These are phyloP conservation scores for Peromyscus polionotus DNA, from an alignment of 2,113 vertebrate genomes.

Conservation along the genomic window DNA sequence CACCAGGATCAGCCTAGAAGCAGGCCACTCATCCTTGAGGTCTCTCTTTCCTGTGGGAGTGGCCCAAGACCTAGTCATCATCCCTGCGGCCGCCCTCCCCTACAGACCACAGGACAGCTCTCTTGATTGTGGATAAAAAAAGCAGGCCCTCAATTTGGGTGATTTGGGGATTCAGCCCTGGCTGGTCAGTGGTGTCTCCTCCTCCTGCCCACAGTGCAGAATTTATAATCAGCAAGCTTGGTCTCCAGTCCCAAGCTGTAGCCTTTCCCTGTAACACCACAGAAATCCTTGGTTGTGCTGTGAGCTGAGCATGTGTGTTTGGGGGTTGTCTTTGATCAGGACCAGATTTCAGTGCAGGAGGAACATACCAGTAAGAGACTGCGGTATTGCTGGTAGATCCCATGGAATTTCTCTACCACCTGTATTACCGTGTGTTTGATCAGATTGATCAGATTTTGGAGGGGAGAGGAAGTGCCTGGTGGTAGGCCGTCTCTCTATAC, in stretches of 20 bases:
- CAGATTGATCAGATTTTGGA: neutral
- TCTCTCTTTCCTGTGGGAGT: neutral
- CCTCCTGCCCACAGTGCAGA: neutral
- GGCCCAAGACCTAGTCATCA: neutral
- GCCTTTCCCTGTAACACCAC: neutral
- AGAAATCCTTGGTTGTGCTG: neutral
- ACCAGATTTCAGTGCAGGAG: neutral
- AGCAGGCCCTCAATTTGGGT: neutral
- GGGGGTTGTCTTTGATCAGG: neutral
- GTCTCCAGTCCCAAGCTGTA: neutral
- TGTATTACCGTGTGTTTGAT: neutral
- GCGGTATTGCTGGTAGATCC: neutral
- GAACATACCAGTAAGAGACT: neutral
- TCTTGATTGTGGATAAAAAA: neutral
- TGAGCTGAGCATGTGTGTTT: neutral
- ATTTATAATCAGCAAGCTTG: conserved; percentile 1
- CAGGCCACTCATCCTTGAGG: neutral
- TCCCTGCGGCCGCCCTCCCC: neutral
- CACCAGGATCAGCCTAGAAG: neutral
- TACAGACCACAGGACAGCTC: neutral
- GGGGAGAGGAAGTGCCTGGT: accelerated
- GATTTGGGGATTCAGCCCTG: neutral
- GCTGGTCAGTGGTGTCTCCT: neutral
- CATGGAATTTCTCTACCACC: neutral
- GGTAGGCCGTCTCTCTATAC: neutral